These are phyloP conservation scores for Sthenelais limicola DNA, from an alignment of 2,888 invertebrate species.

Conservation along the genomic window DNA sequence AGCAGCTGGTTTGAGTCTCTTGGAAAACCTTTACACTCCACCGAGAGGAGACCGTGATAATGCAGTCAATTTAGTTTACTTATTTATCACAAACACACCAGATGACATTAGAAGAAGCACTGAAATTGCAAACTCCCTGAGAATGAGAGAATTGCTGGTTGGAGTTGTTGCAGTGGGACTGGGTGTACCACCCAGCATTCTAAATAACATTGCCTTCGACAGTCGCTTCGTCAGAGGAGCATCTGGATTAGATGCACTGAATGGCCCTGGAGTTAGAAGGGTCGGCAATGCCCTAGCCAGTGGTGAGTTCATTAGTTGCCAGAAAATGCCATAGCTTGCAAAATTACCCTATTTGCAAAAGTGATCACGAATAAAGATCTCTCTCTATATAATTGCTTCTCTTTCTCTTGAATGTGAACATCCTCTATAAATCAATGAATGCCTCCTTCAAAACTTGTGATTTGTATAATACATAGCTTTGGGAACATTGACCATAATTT, in stretches of 20 bases:
- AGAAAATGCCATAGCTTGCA: too few species aligned
- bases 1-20: neutral
- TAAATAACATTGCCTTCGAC: conserved; percentile 8
- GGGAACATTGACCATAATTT: too few species aligned
- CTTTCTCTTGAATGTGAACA: too few species aligned
- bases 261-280: neutral
- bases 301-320: too few species aligned
- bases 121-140: neutral
- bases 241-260: neutral
- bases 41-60: neutral
- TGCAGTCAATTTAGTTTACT: conserved; percentile 10
- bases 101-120: neutral
- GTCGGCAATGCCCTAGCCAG: neutral
- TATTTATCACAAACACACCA: neutral
- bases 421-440: too few species aligned
- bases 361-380: too few species aligned
- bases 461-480: too few species aligned
- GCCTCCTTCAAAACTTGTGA: too few species aligned
- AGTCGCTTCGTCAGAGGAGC: neutral
- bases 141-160: conserved; percentile 8
- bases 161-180: conserved; percentile 20
- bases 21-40: neutral
- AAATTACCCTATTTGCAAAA: too few species aligned
- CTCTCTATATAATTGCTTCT: too few species aligned
- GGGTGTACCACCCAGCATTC: too few species aligned